phyloP scores from a whole-genome alignment of 2,888 invertebrate species.

The Pyrrhopygopsis socrates region DNA sequence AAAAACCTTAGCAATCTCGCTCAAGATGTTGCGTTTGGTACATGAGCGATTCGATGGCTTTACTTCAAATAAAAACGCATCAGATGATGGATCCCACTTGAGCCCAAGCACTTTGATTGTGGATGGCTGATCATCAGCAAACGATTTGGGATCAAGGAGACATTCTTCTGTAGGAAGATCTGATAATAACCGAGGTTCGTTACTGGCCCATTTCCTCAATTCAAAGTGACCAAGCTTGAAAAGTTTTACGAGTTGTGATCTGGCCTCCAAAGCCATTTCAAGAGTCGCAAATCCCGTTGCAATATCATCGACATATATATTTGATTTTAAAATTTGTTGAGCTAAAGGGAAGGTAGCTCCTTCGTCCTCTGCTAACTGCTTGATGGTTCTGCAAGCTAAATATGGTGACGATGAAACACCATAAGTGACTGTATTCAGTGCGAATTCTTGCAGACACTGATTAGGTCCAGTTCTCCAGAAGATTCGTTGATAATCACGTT shows the following conservation, averaged over 20 bases:
- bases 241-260: constrained; percentile 66
- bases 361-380: constrained; percentile 75
- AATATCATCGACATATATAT: constrained; percentile 64
- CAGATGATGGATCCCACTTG: constrained; percentile 10
- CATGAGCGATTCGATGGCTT: constrained; percentile 46
- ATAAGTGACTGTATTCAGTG: constrained; percentile 75
- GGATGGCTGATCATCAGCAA: constrained; percentile 9
- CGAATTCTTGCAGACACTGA: constrained; percentile 55
- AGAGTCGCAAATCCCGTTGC: constrained; percentile 44
- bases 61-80: constrained; percentile 38
- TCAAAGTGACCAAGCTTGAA: constrained; percentile 81
- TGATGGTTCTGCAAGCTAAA: constrained; percentile 76
- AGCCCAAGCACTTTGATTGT: constrained; percentile 27
- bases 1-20: constrained; percentile 61
- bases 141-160: constrained; percentile 26
- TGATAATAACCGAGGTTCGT: constrained; percentile 26
- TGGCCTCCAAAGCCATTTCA: constrained; percentile 58
- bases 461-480: constrained; percentile 74
- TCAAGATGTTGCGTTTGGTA: constrained; percentile 56
- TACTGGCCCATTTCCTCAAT: constrained; percentile 79
- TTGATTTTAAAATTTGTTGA: constrained; percentile 26
- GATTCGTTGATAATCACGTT: constrained; percentile 81
- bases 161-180: constrained; percentile 14
- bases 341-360: constrained; percentile 33
- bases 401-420: constrained; percentile 78